These are phyloP conservation scores for Parasteatoda tepidariorum DNA, from an alignment of 1,140 invertebrate genomes.

Conservation along the genomic window DNA sequence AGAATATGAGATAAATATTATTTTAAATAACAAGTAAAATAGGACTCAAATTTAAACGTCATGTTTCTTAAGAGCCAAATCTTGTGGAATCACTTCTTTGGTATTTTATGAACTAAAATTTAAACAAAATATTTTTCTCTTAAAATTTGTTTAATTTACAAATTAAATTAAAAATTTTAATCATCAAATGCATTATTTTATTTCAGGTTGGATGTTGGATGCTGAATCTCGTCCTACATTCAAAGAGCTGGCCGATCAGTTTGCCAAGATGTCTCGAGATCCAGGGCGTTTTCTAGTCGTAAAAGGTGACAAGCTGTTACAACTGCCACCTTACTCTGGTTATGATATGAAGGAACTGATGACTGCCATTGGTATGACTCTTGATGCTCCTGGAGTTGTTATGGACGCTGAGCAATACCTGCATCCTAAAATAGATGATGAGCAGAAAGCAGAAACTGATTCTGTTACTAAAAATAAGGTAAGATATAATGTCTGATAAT, in stretches of 20 bases:
- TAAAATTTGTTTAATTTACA: too few relatives aligned
- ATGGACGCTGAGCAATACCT: constrained; percentile 92
- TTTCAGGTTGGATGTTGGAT: constrained; percentile 86
- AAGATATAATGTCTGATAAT: neutral
- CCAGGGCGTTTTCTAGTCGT: constrained; percentile 95
- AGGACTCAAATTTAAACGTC: too few relatives aligned
- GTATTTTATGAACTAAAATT: too few relatives aligned
- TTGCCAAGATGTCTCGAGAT: constrained; percentile 95
- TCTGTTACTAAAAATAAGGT: constrained; percentile 51
- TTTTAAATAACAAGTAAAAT: too few relatives aligned
- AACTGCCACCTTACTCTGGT: constrained; percentile 85
- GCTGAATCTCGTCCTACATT: constrained; percentile 95
- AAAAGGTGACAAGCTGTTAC: constrained; percentile 90
- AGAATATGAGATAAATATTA: too few relatives aligned
- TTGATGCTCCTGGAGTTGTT: constrained; percentile 82
- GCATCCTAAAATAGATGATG: constrained; percentile 76
- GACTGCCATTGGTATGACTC: constrained; percentile 80
- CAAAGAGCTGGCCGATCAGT: constrained; percentile 91
- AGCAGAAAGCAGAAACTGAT: constrained; percentile 45
- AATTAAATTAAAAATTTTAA: too few relatives aligned
- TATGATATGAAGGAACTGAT: constrained; percentile 91
- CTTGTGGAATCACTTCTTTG: too few relatives aligned
- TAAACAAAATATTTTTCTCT: too few relatives aligned
- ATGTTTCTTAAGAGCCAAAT: too few relatives aligned
- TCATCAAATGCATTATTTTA: neutral